Evolutionary conservation across 2,113 vertebrate genomes (phyloP), one percentile per base, ranked within the genome.

Genomic region (Carassius carassius): DNA sequence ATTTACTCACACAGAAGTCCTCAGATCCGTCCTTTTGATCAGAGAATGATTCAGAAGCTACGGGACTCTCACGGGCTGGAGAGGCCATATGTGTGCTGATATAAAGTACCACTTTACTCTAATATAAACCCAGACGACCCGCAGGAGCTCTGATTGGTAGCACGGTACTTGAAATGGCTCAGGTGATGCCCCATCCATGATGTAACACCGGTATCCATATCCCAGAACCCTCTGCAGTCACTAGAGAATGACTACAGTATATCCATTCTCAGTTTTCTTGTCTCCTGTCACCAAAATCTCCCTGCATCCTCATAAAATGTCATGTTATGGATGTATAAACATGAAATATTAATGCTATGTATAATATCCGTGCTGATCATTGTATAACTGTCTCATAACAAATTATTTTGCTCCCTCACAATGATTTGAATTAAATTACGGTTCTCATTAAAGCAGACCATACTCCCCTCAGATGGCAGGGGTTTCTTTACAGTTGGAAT

Each of bases 131-230:
- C 81, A 78, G 82, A 77, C 69, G 19, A 44, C 35, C 35, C 10
- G 81, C 84, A 83, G 32, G 74, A n/a, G 70, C 81, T 87, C 76
- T 88, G 77, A 89, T 86, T 87, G 86, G 83, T 37, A 78, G 82
- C 65, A 74, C 51, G 32, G n/a, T 76, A 84, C 87, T 86, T 23
- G 76, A 86, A 87, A 78, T 73, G 17, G 23, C 58, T n/a, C 51
- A 35, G 54, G 76, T 62, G 76, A 60, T 60, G 75, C 32, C 32
- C 10, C 35, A 41, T 70, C 35, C 35, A 0, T 70, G 35, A 70
- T 70, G 9, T 21, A 70, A 70, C 67, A 4, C 17, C 67, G 1
- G 10, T 72, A 44, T 21, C 69, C 19, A 72, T 41, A 58, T 58
- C 51, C 51, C 29, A n/a, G 21, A 32, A 69, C 16, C 8, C 16